These are phyloP conservation scores for Corythoichthys intestinalis DNA, from an alignment of 2,113 vertebrate genomes.

Conservation along the genomic window DNA sequence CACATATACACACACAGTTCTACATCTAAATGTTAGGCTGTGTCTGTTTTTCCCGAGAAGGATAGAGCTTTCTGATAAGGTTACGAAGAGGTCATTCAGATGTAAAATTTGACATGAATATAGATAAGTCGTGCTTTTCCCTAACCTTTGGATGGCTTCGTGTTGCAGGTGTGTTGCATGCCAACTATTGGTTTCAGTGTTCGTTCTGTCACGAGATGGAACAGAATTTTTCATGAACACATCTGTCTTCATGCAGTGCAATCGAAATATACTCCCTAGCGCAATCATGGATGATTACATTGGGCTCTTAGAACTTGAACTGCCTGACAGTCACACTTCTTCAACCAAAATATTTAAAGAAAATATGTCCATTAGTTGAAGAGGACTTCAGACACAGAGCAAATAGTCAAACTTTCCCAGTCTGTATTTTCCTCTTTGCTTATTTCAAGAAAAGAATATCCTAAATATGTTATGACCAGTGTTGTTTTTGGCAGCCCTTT, in stretches of 20 bases:
- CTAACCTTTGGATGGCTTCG: conserved; percentile 23
- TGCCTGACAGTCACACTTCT: neutral
- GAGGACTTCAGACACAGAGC: neutral
- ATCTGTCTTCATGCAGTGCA: conserved; percentile 16
- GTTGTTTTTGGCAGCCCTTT: too few species aligned
- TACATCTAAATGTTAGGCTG: conserved; percentile 6
- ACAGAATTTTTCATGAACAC: conserved; percentile 21
- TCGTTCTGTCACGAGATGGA: conserved; percentile 7
- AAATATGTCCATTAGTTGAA: neutral
- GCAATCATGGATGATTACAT: conserved; percentile 10
- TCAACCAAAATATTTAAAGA: neutral
- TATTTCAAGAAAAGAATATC: neutral
- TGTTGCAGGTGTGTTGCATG: conserved; percentile 29
- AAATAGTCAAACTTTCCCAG: conserved; percentile 24
- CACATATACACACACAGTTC: neutral
- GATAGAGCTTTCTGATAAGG: conserved; percentile 44
- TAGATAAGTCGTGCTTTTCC: conserved; percentile 33
- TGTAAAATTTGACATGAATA: conserved; percentile 53
- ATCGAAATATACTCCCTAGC: conserved; percentile 1
- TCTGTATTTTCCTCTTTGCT: conserved; percentile 33
- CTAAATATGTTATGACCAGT: neutral
- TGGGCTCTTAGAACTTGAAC: neutral
- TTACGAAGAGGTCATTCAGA: conserved; percentile 41
- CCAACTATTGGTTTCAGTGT: conserved; percentile 13
- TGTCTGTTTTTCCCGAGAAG: conserved; percentile 31